Evolutionary conservation across 2,113 vertebrate genomes (phyloP).

Genomic region (mouse (Mus musculus)): GRCm39 chr16:69515001-69515500

Average conservation of each 20-base stretch:
- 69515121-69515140: neutral
- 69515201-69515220: neutral
- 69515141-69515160: neutral
- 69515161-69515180: neutral
- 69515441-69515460: too few relatives aligned
- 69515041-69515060: neutral
- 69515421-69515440: too few relatives aligned
- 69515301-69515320: neutral
- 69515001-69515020: neutral
- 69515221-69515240: neutral
- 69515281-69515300: neutral
- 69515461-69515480: too few relatives aligned
- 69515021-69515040: neutral
- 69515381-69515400: too few relatives aligned
- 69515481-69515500: too few relatives aligned
- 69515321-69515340: neutral
- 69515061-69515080: neutral
- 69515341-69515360: neutral
- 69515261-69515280: neutral
- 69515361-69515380: neutral
- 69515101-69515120: neutral
- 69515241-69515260: neutral
- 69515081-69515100: neutral
- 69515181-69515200: neutral
- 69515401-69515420: too few relatives aligned